Evolutionary conservation across 1,140 invertebrate genomes (phyloP).

Genomic region (Ruditapes philippinarum): DNA sequence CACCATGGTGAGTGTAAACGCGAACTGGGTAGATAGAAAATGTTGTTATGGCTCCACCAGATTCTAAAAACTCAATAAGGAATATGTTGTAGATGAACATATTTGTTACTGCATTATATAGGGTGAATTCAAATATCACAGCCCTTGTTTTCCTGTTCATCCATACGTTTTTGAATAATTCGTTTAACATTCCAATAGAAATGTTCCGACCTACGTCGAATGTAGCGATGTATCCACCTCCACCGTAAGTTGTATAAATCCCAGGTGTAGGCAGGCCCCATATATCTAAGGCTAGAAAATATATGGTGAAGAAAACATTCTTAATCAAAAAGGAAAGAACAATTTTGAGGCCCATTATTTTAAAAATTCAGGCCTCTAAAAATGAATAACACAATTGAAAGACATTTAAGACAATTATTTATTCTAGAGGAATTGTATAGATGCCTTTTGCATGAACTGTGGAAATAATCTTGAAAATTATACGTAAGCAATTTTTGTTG

Average conservation of each 20-base stretch:
- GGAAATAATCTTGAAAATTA: too few species aligned
- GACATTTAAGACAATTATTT: too few species aligned
- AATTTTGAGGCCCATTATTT: too few species aligned
- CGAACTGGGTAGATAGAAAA: conserved; percentile 58
- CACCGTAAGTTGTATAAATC: conserved; percentile 65
- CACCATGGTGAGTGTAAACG: conserved; percentile 41
- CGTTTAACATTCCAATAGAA: conserved; percentile 70
- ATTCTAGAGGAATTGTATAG: too few species aligned
- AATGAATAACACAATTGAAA: too few species aligned
- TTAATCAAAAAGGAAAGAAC: too few species aligned
- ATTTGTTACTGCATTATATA: conserved; percentile 86
- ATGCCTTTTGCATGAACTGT: too few species aligned
- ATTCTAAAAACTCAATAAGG: conserved; percentile 85
- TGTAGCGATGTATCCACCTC: conserved; percentile 70
- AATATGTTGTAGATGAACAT: conserved; percentile 70
- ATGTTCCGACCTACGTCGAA: conserved; percentile 45
- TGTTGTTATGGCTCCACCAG: conserved; percentile 80
- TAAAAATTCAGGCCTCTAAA: too few species aligned
- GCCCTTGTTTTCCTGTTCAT: conserved; percentile 87
- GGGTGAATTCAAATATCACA: conserved; percentile 87
- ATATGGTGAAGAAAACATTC: neutral
- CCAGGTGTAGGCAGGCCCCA: conserved; percentile 63
- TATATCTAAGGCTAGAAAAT: conserved; percentile 35
- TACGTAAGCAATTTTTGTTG: too few species aligned
- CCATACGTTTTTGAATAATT: conserved; percentile 85